Base-by-base conservation (phyloP, 2,113 vertebrate species). In the Tragelaphus scriptus region DNA sequence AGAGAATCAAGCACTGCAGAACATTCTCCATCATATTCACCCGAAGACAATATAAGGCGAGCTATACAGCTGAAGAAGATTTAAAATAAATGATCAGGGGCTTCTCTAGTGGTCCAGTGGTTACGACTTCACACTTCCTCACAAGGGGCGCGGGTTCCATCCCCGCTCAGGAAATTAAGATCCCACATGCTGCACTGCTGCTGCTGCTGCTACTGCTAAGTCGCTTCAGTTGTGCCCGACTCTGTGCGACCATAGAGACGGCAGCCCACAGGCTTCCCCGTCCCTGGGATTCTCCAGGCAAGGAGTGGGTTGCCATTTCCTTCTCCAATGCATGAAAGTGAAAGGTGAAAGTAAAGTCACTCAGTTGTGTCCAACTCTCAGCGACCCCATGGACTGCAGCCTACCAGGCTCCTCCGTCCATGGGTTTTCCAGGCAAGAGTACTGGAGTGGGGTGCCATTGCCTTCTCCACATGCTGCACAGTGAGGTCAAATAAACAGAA, bases 21-120 rank as follows among this genome's bases (percentile, higher is more conserved):
- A 71, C 44, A 16, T 19, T 63, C 47, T 75, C 56, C 84, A 94
- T 68, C 93, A 92, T 28, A 36, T 59, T 90, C 88, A 90, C n/a
- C 71, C n/a, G 32, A 87, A 94, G 53, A 94, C 25, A 58, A 88
- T 58, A 56, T 53, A 86, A 86, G 86, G 19, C 47, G 10, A 96
- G 55, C 65, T 56, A 65, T 5, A 71, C 2, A 92, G 19, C 68
- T 97, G 26, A 92, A 86, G 12, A 90, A 71, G 56, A 61, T 40
- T 80, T 58, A 90, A 96, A 96, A 96, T 71, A 89, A 97, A 92
- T n/a, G 40, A 93, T 2, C 25, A 85, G 23, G 21, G 36, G 13
- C 36, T 6, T 75, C 21, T 25, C 36, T 25, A 13, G 71, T 7
- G 40, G 71, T 26, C 71, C 71, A 77, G 71, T 44, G 71, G 23